phyloP scores from a whole-genome alignment of 2,888 invertebrate species.

The Ichneumon xanthorius region DNA sequence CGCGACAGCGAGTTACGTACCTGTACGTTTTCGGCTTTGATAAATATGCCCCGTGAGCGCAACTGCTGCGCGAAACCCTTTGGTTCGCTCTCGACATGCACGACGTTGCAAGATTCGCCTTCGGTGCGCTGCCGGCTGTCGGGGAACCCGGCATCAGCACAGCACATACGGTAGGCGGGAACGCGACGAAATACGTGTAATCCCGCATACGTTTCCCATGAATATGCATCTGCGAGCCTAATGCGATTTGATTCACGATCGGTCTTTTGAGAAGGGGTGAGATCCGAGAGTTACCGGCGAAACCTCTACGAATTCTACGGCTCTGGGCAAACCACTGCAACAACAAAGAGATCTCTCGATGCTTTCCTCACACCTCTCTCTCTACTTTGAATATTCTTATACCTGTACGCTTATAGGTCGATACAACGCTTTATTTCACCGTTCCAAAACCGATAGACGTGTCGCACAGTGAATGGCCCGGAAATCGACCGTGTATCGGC shows the following conservation, averaged over 20 bases:
- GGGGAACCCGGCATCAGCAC: conserved; percentile 34
- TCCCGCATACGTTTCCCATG: conserved; percentile 83
- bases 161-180: conserved; percentile 75
- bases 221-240: conserved; percentile 83
- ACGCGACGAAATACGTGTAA: conserved; percentile 80
- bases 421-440: neutral
- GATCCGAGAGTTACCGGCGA: conserved; percentile 68
- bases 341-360: conserved; percentile 31
- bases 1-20: conserved; percentile 39
- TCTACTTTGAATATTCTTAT: conserved; percentile 5
- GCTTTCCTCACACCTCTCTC: conserved; percentile 20
- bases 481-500: neutral
- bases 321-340: conserved; percentile 19
- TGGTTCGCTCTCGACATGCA: conserved; percentile 40
- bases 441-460: neutral
- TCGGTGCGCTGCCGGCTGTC: conserved; percentile 35
- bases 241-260: conserved; percentile 83
- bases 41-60: conserved; percentile 73
- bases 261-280: conserved; percentile 71
- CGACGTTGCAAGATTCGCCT: conserved; percentile 54
- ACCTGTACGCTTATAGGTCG: conserved; percentile 9
- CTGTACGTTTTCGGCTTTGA: conserved; percentile 66
- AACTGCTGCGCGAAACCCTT: conserved; percentile 58
- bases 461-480: neutral
- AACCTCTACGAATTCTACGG: conserved; percentile 62